These are phyloP conservation scores for Callithrix jacchus DNA, from an alignment of 2,113 vertebrate genomes.

Conservation along the genomic window DNA sequence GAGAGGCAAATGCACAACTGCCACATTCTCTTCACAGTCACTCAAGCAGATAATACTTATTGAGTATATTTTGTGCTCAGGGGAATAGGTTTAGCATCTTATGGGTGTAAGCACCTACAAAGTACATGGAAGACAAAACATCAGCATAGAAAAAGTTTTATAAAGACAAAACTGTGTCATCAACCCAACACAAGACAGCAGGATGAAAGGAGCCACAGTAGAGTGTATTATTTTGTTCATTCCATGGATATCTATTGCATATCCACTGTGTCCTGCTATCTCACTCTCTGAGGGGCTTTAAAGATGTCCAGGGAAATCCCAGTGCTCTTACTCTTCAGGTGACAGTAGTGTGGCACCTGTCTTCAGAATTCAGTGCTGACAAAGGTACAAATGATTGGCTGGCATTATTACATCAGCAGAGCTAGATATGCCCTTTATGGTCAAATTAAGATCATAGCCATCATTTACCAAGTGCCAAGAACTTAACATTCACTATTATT, in stretches of 20 bases:
- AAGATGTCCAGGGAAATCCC: background rate
- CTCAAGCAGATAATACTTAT: background rate
- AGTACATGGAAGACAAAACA: background rate
- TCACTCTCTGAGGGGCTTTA: background rate
- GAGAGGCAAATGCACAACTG: background rate
- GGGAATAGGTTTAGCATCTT: background rate
- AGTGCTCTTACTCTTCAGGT: background rate
- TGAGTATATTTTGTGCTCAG: background rate
- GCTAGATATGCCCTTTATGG: background rate
- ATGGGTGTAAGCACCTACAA: background rate
- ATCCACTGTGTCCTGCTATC: background rate
- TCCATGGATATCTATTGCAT: background rate
- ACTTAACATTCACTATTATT: background rate
- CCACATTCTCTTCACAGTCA: background rate
- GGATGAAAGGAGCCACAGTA: background rate
- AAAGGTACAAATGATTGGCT: background rate
- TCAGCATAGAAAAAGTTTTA: background rate
- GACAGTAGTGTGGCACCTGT: background rate
- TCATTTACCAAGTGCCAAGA: background rate
- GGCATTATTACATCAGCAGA: background rate
- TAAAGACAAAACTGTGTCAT: background rate
- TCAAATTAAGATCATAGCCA: background rate
- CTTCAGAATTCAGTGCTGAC: background rate
- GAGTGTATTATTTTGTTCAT: background rate
- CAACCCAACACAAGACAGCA: background rate